A percentile compares a stretch with the other conserved stretches of the same genome.
These are phyloP conservation scores for Cotesia glomerata DNA, from an alignment of 1,140 invertebrate species.

Conservation along the genomic window DNA sequence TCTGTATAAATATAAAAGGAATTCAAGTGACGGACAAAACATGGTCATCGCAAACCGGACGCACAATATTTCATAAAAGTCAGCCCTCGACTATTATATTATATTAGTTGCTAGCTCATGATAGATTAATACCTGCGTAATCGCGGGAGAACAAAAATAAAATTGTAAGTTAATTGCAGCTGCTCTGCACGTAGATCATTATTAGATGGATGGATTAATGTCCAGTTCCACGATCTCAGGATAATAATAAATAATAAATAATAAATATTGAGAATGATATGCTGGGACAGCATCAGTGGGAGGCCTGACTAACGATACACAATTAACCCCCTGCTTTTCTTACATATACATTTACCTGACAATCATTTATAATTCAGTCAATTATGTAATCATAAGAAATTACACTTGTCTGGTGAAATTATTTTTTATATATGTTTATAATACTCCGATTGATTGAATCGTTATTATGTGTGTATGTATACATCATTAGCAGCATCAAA, in stretches of 20 bases:
- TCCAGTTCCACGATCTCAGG: too few species aligned
- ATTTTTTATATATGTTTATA: too few species aligned
- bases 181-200: neutral
- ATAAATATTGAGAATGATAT: neutral
- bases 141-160: conserved; percentile 18
- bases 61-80: conserved; percentile 7
- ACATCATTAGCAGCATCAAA: too few species aligned
- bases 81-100: neutral
- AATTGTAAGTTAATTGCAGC: conserved; percentile 9
- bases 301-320: conserved; percentile 28
- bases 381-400: conserved; percentile 10
- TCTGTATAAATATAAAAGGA: neutral
- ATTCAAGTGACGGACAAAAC: neutral
- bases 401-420: neutral
- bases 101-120: neutral
- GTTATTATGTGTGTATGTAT: too few species aligned
- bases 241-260: too few species aligned
- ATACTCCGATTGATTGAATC: too few species aligned
- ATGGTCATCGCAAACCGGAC: neutral
- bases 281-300: conserved; percentile 23
- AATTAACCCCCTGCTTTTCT: conserved; percentile 25
- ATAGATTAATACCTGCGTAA: conserved; percentile 16
- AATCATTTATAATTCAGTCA: conserved; percentile 18
- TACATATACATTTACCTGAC: neutral
- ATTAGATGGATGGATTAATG: conserved; percentile 22